Conservation (phyloP, 2,797 vertebrate genomes). For the Acrossocheilus wenchowensis region DNA sequence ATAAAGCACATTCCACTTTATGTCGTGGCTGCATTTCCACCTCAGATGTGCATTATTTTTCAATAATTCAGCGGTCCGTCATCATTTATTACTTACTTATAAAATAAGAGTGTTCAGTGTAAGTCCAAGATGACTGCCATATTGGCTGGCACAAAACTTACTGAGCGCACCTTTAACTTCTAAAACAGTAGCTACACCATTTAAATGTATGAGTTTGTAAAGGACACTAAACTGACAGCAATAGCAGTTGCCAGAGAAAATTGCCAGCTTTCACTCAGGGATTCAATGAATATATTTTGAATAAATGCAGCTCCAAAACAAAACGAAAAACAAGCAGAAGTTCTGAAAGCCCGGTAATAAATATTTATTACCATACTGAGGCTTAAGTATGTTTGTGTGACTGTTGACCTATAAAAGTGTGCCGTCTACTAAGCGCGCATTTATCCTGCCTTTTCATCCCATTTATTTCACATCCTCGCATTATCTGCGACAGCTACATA, state of each 20-base stretch:
- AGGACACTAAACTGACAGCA: conserved; percentile 36
- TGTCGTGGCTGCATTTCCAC: not conserved
- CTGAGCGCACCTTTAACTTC: not conserved
- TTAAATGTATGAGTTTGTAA: conserved; percentile 25
- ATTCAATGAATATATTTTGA: conserved; percentile 43
- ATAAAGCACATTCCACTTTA: not conserved
- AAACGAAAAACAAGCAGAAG: conserved; percentile 32
- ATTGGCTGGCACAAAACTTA: not conserved
- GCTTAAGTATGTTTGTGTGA: conserved; percentile 44
- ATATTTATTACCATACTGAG: conserved; percentile 43
- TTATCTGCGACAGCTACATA: conserved; percentile 29
- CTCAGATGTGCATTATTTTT: not conserved
- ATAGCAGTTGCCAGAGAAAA: conserved; percentile 39
- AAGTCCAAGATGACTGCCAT: not conserved
- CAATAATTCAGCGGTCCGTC: not conserved
- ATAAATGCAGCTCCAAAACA: conserved; percentile 23
- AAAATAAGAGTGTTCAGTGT: not conserved
- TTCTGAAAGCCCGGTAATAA: conserved; percentile 22
- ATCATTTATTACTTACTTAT: not conserved
- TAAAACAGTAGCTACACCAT: conserved; percentile 6
- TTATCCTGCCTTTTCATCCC: conserved; percentile 32
- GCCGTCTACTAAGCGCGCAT: conserved; percentile 26
- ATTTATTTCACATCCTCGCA: conserved; percentile 43
- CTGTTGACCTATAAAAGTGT: conserved; percentile 53
- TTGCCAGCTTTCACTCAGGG: conserved; percentile 28